These are phyloP conservation scores for Orientallactaga sibirica DNA, from an alignment of 2,797 vertebrate genomes.

Conservation along the genomic window DNA sequence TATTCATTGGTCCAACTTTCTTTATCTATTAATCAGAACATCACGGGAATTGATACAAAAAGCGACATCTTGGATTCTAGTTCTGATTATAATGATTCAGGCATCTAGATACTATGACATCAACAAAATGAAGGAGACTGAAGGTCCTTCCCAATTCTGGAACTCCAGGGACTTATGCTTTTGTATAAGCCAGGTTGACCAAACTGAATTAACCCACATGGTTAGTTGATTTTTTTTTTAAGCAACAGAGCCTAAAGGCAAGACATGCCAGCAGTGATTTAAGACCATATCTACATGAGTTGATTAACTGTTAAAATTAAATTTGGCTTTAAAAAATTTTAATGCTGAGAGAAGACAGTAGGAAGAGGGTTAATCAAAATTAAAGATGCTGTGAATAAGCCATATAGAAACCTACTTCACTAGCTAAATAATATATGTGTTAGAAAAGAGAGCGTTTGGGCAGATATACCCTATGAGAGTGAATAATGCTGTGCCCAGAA, in stretches of 20 bases:
- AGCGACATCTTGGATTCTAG: neutral
- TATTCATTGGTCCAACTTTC: neutral
- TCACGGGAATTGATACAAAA: neutral
- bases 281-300: slow-evolving; percentile 44
- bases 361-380: too few relatives aligned
- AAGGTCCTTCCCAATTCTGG: slow-evolving; percentile 28
- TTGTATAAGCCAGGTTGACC: slow-evolving; percentile 22
- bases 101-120: neutral
- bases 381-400: too few relatives aligned
- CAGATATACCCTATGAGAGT: too few relatives aligned
- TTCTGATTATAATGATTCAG: neutral
- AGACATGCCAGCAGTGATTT: slow-evolving; percentile 37
- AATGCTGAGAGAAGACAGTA: neutral
- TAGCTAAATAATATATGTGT: too few relatives aligned
- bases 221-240: neutral
- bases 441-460: too few relatives aligned
- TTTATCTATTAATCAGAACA: slow-evolving; percentile 30
- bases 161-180: slow-evolving; percentile 31
- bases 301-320: slow-evolving; percentile 53
- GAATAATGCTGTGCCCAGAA: too few relatives aligned
- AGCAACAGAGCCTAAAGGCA: slow-evolving; percentile 36
- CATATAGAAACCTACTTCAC: too few relatives aligned
- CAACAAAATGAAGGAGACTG: neutral
- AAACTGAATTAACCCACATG: slow-evolving; percentile 53
- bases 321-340: slow-evolving; percentile 50